Conservation (phyloP, 2,888 invertebrate species). For the Microplitis deprimator region DNA sequence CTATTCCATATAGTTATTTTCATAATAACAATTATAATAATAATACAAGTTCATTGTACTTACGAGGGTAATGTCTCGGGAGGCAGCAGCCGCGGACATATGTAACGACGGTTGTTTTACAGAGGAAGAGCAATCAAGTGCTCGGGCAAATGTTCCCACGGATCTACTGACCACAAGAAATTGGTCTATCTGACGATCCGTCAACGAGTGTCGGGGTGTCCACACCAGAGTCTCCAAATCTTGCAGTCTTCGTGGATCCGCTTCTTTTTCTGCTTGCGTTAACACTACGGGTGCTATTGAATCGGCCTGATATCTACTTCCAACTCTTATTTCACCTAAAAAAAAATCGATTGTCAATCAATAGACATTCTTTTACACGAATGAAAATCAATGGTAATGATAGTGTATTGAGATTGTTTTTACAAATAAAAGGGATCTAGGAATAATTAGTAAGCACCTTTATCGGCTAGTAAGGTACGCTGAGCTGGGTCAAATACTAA, state of each 20-base stretch:
- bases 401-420: not conserved
- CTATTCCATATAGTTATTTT: not conserved
- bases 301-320: constrained; percentile 97
- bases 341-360: constrained; percentile 30
- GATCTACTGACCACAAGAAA: constrained; percentile 95
- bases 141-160: constrained; percentile 98
- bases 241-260: constrained; percentile 79
- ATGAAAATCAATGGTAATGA: not conserved
- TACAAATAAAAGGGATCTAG: not conserved
- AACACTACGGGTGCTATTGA: constrained; percentile 78
- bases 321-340: constrained; percentile 78
- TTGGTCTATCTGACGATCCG: constrained; percentile 98
- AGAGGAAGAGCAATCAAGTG: constrained; percentile 97
- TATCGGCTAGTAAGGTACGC: constrained; percentile 98
- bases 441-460: constrained; percentile 75
- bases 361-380: not conserved
- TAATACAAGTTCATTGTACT: constrained; percentile 56
- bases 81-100: constrained; percentile 99
- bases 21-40: constrained; percentile 32
- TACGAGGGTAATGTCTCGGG: constrained; percentile 96
- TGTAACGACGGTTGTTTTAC: constrained; percentile 98
- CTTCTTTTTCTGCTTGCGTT: constrained; percentile 71
- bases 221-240: constrained; percentile 94
- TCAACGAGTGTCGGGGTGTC: constrained; percentile 92
- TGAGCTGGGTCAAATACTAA: constrained; percentile 99